phyloP scores from a whole-genome alignment of 2,113 vertebrate genomes.

The Clinocottus analis region DNA sequence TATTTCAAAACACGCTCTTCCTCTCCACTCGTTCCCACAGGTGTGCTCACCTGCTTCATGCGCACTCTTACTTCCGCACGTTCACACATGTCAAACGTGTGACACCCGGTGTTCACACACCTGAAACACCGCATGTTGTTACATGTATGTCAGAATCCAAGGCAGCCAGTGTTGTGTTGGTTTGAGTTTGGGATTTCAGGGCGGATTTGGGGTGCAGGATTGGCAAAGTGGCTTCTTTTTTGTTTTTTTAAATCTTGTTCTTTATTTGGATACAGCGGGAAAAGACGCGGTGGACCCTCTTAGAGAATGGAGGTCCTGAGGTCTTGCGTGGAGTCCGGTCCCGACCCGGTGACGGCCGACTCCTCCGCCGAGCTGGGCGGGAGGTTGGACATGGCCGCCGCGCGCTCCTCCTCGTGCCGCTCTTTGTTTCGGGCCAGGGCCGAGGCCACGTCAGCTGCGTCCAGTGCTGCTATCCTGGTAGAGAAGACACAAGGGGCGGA shows the following conservation, averaged over 20 bases:
- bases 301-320: constrained; percentile 71
- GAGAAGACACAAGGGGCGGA: constrained; percentile 29
- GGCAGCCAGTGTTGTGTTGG: constrained; percentile 28
- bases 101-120: too few relatives aligned
- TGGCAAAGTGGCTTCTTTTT: constrained; percentile 42
- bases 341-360: constrained; percentile 29
- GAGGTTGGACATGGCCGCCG: constrained; percentile 63
- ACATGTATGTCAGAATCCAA: constrained; percentile 30
- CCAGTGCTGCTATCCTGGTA: constrained; percentile 55
- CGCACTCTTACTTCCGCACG: background rate
- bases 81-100: constrained; percentile 28
- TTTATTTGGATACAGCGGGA: constrained; percentile 15
- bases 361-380: constrained; percentile 45
- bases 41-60: constrained; percentile 11
- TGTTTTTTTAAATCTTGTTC: background rate
- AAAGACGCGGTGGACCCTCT: constrained; percentile 8
- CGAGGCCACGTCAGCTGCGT: constrained; percentile 58
- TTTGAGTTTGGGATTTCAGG: background rate
- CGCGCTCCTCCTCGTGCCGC: constrained; percentile 47
- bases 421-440: constrained; percentile 54
- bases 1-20: constrained; percentile 22
- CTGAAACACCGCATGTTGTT: too few relatives aligned
- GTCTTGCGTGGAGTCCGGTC: constrained; percentile 65
- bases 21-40: constrained; percentile 7
- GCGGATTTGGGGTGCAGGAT: background rate